Percentiles rank a stretch among this genome's conserved stretches.
These are phyloP conservation scores for Neolamprologus modestus DNA, from an alignment of 2,113 vertebrate genomes.

Conservation along the genomic window DNA sequence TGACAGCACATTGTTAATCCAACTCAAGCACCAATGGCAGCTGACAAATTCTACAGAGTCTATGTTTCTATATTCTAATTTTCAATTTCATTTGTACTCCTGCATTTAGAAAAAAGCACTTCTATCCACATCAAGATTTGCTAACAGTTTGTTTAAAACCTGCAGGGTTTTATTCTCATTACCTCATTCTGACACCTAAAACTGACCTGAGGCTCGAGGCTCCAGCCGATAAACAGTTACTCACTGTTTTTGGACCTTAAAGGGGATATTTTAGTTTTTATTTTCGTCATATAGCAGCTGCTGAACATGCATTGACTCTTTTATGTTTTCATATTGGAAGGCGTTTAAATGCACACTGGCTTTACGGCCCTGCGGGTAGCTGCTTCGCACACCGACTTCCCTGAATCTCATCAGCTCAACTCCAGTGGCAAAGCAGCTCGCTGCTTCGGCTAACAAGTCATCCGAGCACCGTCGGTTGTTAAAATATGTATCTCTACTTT, in stretches of 20 bases:
- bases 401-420: background rate
- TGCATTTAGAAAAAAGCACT: background rate
- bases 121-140: background rate
- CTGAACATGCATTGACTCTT: background rate
- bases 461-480: background rate
- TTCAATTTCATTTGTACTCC: background rate
- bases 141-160: background rate
- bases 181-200: background rate
- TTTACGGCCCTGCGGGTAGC: background rate
- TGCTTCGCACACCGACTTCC: background rate
- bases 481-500: background rate
- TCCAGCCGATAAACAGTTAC: background rate
- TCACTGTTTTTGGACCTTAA: background rate
- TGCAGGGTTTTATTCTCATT: background rate
- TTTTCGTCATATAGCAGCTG: background rate
- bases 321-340: background rate
- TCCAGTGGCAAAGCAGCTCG: background rate
- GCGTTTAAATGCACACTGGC: slow-evolving; percentile 8
- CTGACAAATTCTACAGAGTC: background rate
- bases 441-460: slow-evolving; percentile 2
- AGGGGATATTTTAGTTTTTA: background rate
- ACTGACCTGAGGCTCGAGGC: background rate
- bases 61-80: background rate
- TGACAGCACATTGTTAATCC: background rate
- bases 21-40: background rate